Evolutionary conservation across 2,888 invertebrate genomes (phyloP).

Genomic region (Leucophenga montana): DNA sequence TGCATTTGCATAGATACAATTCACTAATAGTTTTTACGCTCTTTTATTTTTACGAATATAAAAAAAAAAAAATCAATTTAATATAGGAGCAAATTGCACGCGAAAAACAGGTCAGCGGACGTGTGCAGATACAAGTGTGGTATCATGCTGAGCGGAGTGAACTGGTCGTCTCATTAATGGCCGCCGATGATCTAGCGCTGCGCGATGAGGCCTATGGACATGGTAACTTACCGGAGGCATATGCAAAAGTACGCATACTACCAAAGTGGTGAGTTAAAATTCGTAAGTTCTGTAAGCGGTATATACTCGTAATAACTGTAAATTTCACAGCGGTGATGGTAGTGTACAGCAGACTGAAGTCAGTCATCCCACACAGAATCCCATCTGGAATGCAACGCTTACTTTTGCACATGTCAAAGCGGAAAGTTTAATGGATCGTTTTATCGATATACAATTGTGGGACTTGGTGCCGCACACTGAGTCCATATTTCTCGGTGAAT

Average conservation of each 20-base stretch:
- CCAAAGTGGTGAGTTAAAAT: constrained; percentile 84
- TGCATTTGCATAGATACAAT: constrained; percentile 35
- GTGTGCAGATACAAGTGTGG: constrained; percentile 91
- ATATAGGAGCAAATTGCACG: constrained; percentile 81
- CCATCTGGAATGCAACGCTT: constrained; percentile 93
- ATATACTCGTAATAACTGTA: too few relatives aligned
- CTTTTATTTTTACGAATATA: neutral
- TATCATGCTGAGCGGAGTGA: constrained; percentile 89
- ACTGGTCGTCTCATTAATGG: constrained; percentile 87
- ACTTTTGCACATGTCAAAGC: constrained; percentile 86
- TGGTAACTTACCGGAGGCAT: constrained; percentile 87
- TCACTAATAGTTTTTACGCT: neutral
- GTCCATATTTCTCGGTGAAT: constrained; percentile 86
- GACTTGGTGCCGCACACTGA: constrained; percentile 88
- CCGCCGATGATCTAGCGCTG: constrained; percentile 87
- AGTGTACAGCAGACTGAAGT: constrained; percentile 87
- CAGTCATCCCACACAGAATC: constrained; percentile 89
- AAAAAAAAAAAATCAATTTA: constrained; percentile 27
- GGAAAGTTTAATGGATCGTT: constrained; percentile 85
- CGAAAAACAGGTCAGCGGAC: constrained; percentile 83
- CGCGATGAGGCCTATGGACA: constrained; percentile 85
- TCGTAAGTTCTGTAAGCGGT: too few relatives aligned
- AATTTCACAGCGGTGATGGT: constrained; percentile 78
- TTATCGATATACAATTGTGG: constrained; percentile 91
- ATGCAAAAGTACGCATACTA: constrained; percentile 85